Conservation (phyloP, 2,797 vertebrate species). For the Cryptoprocta ferox region DNA sequence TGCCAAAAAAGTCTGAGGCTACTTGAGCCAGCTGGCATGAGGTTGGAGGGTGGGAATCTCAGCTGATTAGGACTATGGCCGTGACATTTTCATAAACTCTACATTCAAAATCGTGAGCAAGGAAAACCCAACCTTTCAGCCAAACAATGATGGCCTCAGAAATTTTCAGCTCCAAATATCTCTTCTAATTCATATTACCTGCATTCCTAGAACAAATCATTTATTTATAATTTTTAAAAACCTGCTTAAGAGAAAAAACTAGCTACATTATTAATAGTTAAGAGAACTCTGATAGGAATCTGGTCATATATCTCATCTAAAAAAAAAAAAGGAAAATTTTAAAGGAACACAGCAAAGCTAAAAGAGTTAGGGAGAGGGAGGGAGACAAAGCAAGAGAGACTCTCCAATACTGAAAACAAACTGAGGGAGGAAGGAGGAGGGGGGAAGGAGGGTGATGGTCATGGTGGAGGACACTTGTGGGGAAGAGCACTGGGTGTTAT, state of each 20-base stretch:
- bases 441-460: no score
- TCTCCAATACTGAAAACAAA: no score
- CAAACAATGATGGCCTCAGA: conserved; percentile 64
- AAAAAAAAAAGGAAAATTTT: conserved; percentile 21
- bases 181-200: conserved; percentile 68
- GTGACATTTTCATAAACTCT: conserved; percentile 79
- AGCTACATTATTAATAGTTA: conserved; percentile 63
- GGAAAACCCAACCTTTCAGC: conserved; percentile 59
- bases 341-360: conserved; percentile 39
- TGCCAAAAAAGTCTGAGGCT: conserved; percentile 85
- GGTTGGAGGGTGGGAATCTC: conserved; percentile 82
- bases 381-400: no score
- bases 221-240: conserved; percentile 69
- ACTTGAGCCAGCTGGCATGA: conserved; percentile 84
- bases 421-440: no score
- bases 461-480: no score
- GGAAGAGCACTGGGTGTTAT: no score
- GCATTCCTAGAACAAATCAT: conserved; percentile 56
- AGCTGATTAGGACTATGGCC: conserved; percentile 83
- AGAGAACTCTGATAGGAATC: conserved; percentile 32
- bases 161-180: conserved; percentile 68
- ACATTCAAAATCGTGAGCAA: conserved; percentile 80
- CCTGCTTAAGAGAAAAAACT: conserved; percentile 66
- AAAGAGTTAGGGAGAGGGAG: no score
- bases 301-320: conserved; percentile 34